Evolutionary conservation across 37 sponge, comb jelly and placozoan species (phyloP), one percentile per base, ranked within the genome.

Genomic region (Cliona cf. orientalis): DNA sequence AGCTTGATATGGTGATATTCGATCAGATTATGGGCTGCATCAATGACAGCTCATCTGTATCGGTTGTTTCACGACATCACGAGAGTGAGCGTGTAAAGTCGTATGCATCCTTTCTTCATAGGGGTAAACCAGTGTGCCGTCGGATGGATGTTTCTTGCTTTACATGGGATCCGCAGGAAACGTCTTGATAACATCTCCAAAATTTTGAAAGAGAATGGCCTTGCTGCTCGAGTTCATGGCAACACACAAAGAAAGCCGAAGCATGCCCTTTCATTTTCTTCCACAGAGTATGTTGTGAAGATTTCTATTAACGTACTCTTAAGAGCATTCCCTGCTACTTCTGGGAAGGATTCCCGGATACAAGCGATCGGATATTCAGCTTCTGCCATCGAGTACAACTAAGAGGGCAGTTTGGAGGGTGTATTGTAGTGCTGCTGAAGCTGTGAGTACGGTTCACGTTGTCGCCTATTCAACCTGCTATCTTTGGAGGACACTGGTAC

Each of bases 371-470:
- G 72, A 72, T 28, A 4, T 72, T 2, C 34, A 75, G 61, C 41
- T 75, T 19, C 61, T 75, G 6, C 75, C 75, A 32, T 75, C 75
- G 31, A 72, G 56, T 29, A 72, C 73, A n/a, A n/a, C n/a, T n/a
- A 72, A n/a, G n/a, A n/a, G n/a, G n/a, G n/a, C n/a, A n/a, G n/a
- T 61, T n/a, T 61, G 63, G 63, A 22, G n/a, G 63, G 26, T n/a
- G 63, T 61, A 61, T n/a, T 26, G 29, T 26, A 28, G n/a, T 21
- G 63, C 63, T 61, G 53, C 14, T 49, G 53, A 49, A 49, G 53
- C 9, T 19, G 53, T n/a, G n/a, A 49, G 53, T 9, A 49, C 53
- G 53, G 53, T 14, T 19, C 53, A 49, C 53, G 9, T n/a, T 61
- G 25, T n/a, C n/a, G n/a, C n/a, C n/a, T n/a, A n/a, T n/a, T n/a